phyloP scores from a whole-genome alignment of 2,797 vertebrate species.

The Nannoperca australis region DNA sequence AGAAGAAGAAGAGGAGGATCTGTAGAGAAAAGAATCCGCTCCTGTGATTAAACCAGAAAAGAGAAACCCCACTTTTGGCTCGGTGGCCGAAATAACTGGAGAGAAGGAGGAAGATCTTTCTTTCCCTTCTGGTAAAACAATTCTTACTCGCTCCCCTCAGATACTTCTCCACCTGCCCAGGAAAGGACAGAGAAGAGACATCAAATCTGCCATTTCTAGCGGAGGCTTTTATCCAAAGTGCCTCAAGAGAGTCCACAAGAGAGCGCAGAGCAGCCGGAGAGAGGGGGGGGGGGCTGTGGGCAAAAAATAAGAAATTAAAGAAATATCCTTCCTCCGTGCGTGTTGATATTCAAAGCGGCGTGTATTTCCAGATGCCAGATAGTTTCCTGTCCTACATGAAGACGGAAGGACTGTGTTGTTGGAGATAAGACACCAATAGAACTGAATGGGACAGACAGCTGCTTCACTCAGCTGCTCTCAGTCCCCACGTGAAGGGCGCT shows the following conservation, averaged over 20 bases:
- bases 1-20: background rate
- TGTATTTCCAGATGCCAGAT: constrained; percentile 17
- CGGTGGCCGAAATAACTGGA: constrained; percentile 12
- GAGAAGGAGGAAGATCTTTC: constrained; percentile 8
- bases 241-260: constrained; percentile 60
- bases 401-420: constrained; percentile 20
- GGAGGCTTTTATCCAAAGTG: constrained; percentile 73
- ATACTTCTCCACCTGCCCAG: constrained; percentile 53
- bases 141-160: constrained; percentile 19
- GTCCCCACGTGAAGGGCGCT: constrained; percentile 45
- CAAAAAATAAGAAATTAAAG: constrained; percentile 14
- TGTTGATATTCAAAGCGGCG: constrained; percentile 32
- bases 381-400: constrained; percentile 29
- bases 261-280: constrained; percentile 30
- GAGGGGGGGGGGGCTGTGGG: background rate
- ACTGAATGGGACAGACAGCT: constrained; percentile 17
- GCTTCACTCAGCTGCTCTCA: constrained; percentile 11
- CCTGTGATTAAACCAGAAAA: constrained; percentile 17
- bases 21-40: constrained; percentile 19
- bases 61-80: constrained; percentile 41
- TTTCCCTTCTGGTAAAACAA: constrained; percentile 15
- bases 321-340: constrained; percentile 12
- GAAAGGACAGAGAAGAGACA: constrained; percentile 44
- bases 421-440: constrained; percentile 40
- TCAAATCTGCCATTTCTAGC: constrained; percentile 52